Evolutionary conservation across 2,797 vertebrate species (phyloP).

Genomic region (Argyrosomus regius): DNA sequence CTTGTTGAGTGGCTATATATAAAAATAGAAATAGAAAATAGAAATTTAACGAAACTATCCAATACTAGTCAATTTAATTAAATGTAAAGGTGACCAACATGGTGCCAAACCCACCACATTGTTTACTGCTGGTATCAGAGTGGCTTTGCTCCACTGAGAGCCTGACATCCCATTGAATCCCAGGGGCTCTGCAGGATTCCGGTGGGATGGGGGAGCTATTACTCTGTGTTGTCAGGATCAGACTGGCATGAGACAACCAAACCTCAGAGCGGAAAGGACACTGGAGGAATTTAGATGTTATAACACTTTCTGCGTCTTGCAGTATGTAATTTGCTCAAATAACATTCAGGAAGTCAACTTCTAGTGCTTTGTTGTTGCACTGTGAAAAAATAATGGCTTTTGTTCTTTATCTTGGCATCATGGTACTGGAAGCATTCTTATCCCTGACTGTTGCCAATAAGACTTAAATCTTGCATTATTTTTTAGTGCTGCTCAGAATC

Average conservation of each 20-base stretch:
- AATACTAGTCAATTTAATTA: background rate
- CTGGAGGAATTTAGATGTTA: constrained; percentile 15
- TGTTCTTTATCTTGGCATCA: constrained; percentile 54
- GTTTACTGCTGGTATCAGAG: constrained; percentile 10
- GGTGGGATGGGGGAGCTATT: constrained; percentile 14
- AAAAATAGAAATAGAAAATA: no score
- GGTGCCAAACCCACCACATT: background rate
- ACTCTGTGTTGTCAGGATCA: constrained; percentile 29
- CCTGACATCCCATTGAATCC: constrained; percentile 39
- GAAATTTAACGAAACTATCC: background rate
- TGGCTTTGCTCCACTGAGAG: constrained; percentile 29
- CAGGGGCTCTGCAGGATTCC: constrained; percentile 26
- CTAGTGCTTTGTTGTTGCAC: constrained; percentile 16
- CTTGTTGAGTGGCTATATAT: background rate
- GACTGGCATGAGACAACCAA: constrained; percentile 25
- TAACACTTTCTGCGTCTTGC: background rate
- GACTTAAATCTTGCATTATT: constrained; percentile 49
- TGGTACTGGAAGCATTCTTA: constrained; percentile 32
- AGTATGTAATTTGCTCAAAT: constrained; percentile 8
- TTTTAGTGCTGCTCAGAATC: constrained; percentile 37
- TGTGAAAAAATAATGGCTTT: constrained; percentile 40
- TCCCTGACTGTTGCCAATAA: constrained; percentile 49
- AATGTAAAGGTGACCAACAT: constrained; percentile 4
- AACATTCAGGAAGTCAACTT: constrained; percentile 20
- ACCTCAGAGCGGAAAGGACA: constrained; percentile 1